Evolutionary conservation across 2,888 invertebrate species (phyloP).

Genomic region (Philaethria dido): DNA sequence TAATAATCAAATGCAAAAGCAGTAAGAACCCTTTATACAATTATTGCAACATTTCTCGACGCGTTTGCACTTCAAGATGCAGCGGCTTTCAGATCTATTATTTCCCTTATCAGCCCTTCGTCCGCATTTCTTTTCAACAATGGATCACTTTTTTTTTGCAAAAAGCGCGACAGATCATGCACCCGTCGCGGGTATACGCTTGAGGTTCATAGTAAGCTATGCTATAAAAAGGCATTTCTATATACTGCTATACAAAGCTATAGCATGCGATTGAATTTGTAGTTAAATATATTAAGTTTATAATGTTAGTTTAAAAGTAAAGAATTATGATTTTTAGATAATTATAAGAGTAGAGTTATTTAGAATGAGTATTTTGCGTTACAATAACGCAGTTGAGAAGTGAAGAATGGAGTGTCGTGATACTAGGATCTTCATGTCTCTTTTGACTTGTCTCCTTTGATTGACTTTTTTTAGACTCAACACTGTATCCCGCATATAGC

Average conservation of each 20-base stretch:
- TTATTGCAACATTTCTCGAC: neutral
- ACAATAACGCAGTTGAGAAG: neutral
- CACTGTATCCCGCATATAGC: too few relatives aligned
- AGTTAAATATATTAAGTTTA: neutral
- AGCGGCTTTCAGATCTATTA: conserved; percentile 18
- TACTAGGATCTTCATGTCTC: neutral
- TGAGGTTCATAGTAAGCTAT: neutral
- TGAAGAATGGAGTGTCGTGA: neutral
- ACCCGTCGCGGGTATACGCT: conserved; percentile 31
- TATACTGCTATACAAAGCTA: neutral
- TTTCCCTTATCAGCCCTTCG: conserved; percentile 31
- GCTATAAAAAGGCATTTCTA: neutral
- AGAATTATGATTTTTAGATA: too few relatives aligned
- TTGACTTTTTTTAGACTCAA: too few relatives aligned
- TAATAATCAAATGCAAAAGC: conserved; percentile 9
- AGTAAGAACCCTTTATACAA: neutral
- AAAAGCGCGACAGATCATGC: conserved; percentile 30
- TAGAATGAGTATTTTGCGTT: too few relatives aligned
- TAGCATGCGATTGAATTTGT: neutral
- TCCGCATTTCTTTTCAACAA: conserved; percentile 31
- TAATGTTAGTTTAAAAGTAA: too few relatives aligned
- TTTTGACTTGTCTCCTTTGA: too few relatives aligned
- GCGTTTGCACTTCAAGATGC: conserved; percentile 9
- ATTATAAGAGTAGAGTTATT: too few relatives aligned
- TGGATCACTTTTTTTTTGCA: conserved; percentile 26